A percentile compares a stretch with the other conserved stretches of the same genome.
Conservation (phyloP, 2,797 vertebrate genomes). For the Sandelia bainsii region DNA sequence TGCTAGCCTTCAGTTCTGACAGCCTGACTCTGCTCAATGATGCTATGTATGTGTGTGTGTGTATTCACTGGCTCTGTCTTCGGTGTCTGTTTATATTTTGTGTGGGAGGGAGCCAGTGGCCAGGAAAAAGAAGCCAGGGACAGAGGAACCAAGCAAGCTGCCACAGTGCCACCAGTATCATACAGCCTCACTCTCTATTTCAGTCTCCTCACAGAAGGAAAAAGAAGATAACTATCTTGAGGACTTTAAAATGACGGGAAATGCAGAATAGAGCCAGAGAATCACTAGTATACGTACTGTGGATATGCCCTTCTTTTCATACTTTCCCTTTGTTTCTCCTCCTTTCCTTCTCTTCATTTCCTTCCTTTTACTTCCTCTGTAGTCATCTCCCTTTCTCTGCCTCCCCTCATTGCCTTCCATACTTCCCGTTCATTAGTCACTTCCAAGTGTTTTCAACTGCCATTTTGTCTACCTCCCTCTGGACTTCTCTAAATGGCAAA, state of each 20-base stretch:
- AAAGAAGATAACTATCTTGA: slow-evolving; percentile 1
- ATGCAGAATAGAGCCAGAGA: slow-evolving; percentile 33
- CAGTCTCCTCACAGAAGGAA: slow-evolving; percentile 32
- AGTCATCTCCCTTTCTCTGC: too few species aligned
- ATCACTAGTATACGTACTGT: slow-evolving; percentile 12
- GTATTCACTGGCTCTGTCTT: slow-evolving; percentile 48
- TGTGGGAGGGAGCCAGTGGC: slow-evolving; percentile 55
- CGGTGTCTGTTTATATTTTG: slow-evolving; percentile 66
- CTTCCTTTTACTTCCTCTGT: too few species aligned
- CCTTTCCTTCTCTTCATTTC: slow-evolving; percentile 10
- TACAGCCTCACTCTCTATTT: slow-evolving; percentile 50
- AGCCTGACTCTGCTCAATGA: slow-evolving; percentile 54
- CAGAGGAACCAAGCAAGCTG: slow-evolving; percentile 54
- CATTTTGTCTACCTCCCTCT: slow-evolving; percentile 50
- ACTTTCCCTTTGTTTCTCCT: neutral
- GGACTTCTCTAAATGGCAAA: slow-evolving; percentile 63
- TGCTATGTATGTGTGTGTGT: slow-evolving; percentile 33
- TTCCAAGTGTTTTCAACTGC: slow-evolving; percentile 42
- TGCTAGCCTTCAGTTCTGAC: slow-evolving; percentile 72
- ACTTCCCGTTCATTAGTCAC: slow-evolving; percentile 47
- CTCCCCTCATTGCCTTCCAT: neutral
- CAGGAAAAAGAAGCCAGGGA: slow-evolving; percentile 47
- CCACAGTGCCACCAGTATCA: slow-evolving; percentile 57
- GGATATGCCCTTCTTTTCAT: neutral
- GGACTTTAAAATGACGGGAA: slow-evolving; percentile 33